A percentile compares a stretch with the other conserved stretches of the same genome.
Evolutionary conservation across 2,888 invertebrate genomes (phyloP).

Genomic region (Trachelus iudaicus): DNA sequence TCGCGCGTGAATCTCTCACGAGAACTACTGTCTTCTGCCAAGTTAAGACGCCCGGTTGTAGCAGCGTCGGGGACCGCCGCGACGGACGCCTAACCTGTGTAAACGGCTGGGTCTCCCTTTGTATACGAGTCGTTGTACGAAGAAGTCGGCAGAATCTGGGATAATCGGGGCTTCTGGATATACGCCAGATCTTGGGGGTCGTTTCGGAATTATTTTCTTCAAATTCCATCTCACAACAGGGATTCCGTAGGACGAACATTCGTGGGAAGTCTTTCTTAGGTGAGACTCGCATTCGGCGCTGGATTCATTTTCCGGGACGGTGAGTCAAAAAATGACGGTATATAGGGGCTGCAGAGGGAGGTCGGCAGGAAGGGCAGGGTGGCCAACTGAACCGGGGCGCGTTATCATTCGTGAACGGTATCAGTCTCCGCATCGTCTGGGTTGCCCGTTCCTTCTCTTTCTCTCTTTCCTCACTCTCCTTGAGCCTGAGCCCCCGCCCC

Average conservation of each 20-base stretch:
- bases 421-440: conserved; percentile 52
- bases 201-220: no score
- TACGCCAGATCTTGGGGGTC: no score
- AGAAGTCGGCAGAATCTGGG: not conserved
- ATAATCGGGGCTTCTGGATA: not conserved
- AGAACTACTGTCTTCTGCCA: conserved; percentile 47
- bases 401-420: conserved; percentile 31
- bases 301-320: conserved; percentile 12
- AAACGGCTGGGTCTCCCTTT: not conserved
- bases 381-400: conserved; percentile 16
- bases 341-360: conserved; percentile 21
- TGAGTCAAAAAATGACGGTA: conserved; percentile 46
- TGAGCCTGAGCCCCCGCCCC: conserved; percentile 23
- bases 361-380: conserved; percentile 18
- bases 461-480: not conserved
- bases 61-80: not conserved
- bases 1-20: conserved; percentile 47
- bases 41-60: conserved; percentile 35
- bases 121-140: not conserved
- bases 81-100: not conserved
- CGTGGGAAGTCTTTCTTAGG: no score
- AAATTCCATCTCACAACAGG: no score
- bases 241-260: no score
- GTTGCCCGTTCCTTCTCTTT: conserved; percentile 5
- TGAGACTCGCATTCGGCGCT: no score